Base-by-base conservation (phyloP, 2,888 invertebrate genomes). In the Leucozona laternaria region DNA sequence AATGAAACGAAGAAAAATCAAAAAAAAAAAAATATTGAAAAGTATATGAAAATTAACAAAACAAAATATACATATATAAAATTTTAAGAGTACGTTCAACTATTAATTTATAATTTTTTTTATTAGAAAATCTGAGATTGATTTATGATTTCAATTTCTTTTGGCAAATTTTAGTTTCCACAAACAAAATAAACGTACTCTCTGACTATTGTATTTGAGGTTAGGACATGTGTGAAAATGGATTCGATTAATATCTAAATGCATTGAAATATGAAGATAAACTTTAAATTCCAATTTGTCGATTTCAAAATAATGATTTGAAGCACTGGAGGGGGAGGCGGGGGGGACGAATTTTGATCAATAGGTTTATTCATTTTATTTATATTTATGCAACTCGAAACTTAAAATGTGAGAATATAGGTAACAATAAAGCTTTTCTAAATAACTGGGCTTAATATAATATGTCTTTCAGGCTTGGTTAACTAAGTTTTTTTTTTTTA, bases 401-500 rank as follows among this genome's bases (percentile, higher is more conserved):
- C 58, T 72, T 2, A 78, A 78, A 72, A 45, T 71, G 60, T 45
- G 43, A 70, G 15, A n/a, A 76, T 53, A 76, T 53, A 6, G 25
- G 53, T 53, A 48, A 71, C 55, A 45, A 73, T 70, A 40, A 82
- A 82, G 78, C 78, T 68, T 64, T 40, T 68, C 68, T 68, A 68
- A 68, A 68, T 48, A 68, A 43, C 43, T 78, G 43, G 37, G 28
- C 62, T 73, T 40, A 37, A 17, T 37, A n/a, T 15, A 53, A 66
- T 40, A 76, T 17, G 31, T 31, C 31, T 31, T 48, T 48, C 20
- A 45, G 45, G 75, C 60, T 72, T 77, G 25, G 15, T 53, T 53
- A 68, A 37, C 68, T 53, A 40, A 53, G 8, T 17, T 43, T 64
- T 31, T 25, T 45, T 45, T 45, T 25, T 20, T 72, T n/a, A n/a